phyloP scores from a whole-genome alignment of 2,888 invertebrate genomes.

The Oligia fasciuncula region DNA sequence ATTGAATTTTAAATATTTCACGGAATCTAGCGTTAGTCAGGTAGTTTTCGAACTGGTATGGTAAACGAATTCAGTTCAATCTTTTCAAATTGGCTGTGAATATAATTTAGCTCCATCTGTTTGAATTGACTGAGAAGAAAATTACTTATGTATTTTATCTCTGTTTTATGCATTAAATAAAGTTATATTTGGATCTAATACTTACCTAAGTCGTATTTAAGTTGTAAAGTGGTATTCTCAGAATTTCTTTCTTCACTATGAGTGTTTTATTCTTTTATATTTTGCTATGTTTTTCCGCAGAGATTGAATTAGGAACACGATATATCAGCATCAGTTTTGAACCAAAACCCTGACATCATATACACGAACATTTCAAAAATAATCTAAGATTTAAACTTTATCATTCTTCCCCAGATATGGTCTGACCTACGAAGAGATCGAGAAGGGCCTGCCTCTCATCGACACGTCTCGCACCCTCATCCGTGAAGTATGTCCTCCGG shows the following conservation, averaged over 20 bases:
- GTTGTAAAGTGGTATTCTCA: neutral
- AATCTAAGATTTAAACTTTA: neutral
- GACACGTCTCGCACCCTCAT: constrained; percentile 97
- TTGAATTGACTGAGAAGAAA: neutral
- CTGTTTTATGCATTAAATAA: neutral
- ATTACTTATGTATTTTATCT: neutral
- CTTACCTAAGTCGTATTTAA: neutral
- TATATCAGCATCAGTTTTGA: neutral
- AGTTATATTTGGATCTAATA: neutral
- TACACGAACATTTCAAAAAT: neutral
- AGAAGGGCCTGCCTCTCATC: constrained; percentile 95
- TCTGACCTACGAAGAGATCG: constrained; percentile 95
- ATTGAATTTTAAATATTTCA: constrained; percentile 31
- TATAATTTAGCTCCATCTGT: neutral
- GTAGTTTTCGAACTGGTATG: constrained; percentile 13
- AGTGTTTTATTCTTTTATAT: neutral
- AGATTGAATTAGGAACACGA: no score
- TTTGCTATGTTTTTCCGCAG: neutral
- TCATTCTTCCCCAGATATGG: constrained; percentile 91
- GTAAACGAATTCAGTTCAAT: neutral
- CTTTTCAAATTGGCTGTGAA: neutral
- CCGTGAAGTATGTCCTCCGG: constrained; percentile 96
- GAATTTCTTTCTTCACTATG: neutral
- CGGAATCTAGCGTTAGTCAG: neutral
- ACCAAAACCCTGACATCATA: neutral